Conservation (phyloP, 2,113 vertebrate species). For the Laticauda colubrina region DNA sequence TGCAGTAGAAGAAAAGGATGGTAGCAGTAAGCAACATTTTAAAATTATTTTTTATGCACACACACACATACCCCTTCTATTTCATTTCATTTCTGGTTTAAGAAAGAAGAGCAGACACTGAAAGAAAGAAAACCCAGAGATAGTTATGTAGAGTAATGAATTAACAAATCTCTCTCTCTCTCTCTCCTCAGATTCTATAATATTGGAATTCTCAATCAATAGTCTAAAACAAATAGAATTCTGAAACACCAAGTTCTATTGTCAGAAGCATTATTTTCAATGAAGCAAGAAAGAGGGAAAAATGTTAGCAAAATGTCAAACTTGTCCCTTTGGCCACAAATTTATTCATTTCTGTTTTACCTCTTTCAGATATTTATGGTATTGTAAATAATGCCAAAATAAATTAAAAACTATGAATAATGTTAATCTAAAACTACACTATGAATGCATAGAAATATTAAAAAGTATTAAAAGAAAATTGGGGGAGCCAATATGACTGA, state of each 20-base stretch:
- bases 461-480: not conserved
- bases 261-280: not conserved
- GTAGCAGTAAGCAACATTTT: not conserved
- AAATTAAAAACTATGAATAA: not conserved
- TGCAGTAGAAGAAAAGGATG: slow-evolving; percentile 36
- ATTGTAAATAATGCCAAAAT: not conserved
- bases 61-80: not conserved
- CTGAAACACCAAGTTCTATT: not conserved
- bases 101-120: not conserved
- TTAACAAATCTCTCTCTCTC: not conserved
- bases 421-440: not conserved
- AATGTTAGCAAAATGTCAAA: not conserved
- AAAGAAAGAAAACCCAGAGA: not conserved
- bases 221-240: not conserved
- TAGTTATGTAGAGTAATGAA: not conserved
- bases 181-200: not conserved
- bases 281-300: not conserved
- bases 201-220: not conserved
- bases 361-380: not conserved
- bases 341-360: not conserved
- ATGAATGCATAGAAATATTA: not conserved
- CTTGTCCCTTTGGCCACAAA: not conserved
- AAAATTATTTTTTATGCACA: not conserved
- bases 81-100: not conserved
- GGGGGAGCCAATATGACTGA: not conserved